phyloP scores from a whole-genome alignment of 2,113 vertebrate species.

The Todiramphus saurophagus region DNA sequence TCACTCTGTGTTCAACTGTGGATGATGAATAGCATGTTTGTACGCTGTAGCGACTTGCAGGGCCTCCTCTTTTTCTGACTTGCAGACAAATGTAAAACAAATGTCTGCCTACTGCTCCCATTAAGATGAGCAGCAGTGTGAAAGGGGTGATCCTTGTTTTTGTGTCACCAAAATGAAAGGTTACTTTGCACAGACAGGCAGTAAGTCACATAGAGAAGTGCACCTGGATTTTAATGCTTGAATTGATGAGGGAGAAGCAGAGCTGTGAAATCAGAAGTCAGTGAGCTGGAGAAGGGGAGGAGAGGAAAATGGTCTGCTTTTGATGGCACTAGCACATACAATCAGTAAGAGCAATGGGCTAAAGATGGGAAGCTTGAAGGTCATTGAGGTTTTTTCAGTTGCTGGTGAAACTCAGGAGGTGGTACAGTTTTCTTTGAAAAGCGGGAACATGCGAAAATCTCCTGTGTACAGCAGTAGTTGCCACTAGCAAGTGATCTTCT shows the following conservation, averaged over 20 bases:
- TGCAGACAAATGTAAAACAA: not conserved
- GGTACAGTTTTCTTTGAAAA: not conserved
- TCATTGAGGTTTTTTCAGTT: not conserved
- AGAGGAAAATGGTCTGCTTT: not conserved
- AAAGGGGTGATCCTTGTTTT: not conserved
- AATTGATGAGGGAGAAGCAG: not conserved
- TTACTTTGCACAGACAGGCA: not conserved
- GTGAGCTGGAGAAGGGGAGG: not conserved
- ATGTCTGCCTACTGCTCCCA: not conserved
- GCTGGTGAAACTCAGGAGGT: not conserved
- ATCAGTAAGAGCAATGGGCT: not conserved
- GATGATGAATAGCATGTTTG: not conserved
- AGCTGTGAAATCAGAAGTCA: not conserved
- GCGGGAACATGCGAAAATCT: rapidly evolving
- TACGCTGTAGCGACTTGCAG: not conserved
- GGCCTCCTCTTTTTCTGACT: not conserved
- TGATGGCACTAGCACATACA: not conserved
- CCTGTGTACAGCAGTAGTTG: not conserved
- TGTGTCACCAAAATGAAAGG: not conserved
- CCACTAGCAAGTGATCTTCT: not conserved
- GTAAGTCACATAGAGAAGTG: not conserved
- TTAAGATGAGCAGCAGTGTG: rapidly evolving
- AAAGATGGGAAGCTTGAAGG: not conserved
- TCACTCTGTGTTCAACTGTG: not conserved
- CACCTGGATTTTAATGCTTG: not conserved